Evolutionary conservation across 35 echinoderm and acorn worm genomes (phyloP).

Genomic region (Ophioderma brevispina): DNA sequence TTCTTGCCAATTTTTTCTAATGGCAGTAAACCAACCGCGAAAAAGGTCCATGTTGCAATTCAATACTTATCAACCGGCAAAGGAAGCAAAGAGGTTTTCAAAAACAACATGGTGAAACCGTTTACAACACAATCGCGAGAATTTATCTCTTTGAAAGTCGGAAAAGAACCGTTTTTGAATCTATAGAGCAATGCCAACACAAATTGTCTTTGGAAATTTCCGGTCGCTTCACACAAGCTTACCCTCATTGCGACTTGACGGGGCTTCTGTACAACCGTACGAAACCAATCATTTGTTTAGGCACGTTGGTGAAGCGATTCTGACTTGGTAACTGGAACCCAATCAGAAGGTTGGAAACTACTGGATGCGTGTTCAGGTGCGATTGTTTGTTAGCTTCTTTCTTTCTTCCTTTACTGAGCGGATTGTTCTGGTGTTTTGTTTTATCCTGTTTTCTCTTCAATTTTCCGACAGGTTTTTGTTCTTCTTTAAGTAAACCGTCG

Average conservation of each 20-base stretch:
- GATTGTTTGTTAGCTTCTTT: no score
- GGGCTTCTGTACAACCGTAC: neutral
- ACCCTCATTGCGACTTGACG: slow-evolving; percentile 46
- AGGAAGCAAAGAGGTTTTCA: neutral
- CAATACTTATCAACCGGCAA: neutral
- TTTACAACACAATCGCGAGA: neutral
- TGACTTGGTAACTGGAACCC: neutral
- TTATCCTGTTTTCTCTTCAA: no score
- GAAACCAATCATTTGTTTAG: neutral
- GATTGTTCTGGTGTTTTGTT: no score
- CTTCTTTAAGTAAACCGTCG: no score
- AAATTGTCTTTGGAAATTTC: no score
- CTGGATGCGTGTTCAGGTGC: neutral
- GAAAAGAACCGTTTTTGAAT: slow-evolving; percentile 21
- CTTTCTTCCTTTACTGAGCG: no score
- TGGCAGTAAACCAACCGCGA: neutral
- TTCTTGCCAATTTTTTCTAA: neutral
- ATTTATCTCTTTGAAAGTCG: neutral
- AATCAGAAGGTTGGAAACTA: neutral
- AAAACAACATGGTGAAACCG: neutral
- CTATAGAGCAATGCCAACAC: slow-evolving; percentile 20
- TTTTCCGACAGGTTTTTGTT: no score
- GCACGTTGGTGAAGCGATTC: slow-evolving; percentile 12
- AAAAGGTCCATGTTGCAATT: neutral
- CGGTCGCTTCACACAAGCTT: no score